Conservation (phyloP, 2,888 invertebrate species). For the Seira ritae region DNA sequence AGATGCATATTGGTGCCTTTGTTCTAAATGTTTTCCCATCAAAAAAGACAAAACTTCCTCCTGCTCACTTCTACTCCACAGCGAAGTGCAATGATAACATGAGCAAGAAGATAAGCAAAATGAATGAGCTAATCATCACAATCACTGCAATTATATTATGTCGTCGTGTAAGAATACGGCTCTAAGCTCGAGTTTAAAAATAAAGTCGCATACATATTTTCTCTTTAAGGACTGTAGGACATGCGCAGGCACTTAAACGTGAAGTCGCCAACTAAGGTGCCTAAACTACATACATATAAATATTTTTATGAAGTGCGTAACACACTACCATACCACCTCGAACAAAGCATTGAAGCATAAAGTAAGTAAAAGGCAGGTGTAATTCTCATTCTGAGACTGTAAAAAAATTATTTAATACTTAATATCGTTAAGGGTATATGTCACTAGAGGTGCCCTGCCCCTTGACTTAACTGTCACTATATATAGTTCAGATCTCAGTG, state of each 20-base stretch:
- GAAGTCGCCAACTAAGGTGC: background rate
- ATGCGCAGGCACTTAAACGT: background rate
- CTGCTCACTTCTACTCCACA: too few species aligned
- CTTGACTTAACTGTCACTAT: constrained; percentile 62
- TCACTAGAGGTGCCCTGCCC: constrained; percentile 57
- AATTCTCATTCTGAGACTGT: background rate
- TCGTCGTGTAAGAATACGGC: background rate
- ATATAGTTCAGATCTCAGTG: constrained; percentile 54
- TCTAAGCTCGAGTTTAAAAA: background rate
- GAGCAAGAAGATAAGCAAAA: background rate
- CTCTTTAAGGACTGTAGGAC: too few species aligned
- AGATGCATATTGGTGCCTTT: constrained; percentile 34
- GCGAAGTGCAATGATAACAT: background rate
- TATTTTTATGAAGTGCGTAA: background rate
- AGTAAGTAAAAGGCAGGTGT: background rate
- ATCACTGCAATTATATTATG: background rate
- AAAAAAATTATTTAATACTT: constrained; percentile 45
- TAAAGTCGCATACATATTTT: background rate
- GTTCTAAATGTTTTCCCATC: constrained; percentile 49
- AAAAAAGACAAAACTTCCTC: constrained; percentile 24
- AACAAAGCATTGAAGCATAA: constrained; percentile 15
- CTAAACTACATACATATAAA: too few species aligned
- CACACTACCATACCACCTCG: constrained; percentile 12
- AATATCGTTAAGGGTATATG: constrained; percentile 31
- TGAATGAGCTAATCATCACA: background rate